These are phyloP conservation scores for Baccha elongata DNA, from an alignment of 2,888 invertebrate species.

Conservation along the genomic window DNA sequence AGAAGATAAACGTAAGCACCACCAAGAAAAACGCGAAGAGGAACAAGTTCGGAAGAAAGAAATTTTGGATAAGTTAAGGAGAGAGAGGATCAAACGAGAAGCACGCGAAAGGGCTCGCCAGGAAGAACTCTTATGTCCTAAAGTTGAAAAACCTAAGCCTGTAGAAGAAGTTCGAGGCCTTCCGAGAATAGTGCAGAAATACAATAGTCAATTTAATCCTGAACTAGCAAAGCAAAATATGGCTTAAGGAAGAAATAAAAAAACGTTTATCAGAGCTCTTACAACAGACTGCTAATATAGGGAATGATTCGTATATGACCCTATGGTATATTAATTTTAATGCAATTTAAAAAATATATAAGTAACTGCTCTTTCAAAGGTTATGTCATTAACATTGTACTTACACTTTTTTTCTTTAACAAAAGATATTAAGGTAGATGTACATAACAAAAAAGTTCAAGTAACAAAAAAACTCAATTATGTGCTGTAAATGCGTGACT, in stretches of 20 bases:
- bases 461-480: too few species aligned
- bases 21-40: slow-evolving; percentile 73
- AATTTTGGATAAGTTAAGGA: slow-evolving; percentile 78
- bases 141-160: slow-evolving; percentile 81
- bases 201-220: slow-evolving; percentile 98
- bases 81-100: slow-evolving; percentile 89
- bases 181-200: slow-evolving; percentile 87
- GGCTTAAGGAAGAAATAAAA: slow-evolving; percentile 74
- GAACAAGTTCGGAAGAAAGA: slow-evolving; percentile 76
- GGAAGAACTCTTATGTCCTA: slow-evolving; percentile 87
- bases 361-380: too few species aligned
- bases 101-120: slow-evolving; percentile 88
- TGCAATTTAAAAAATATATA: too few species aligned
- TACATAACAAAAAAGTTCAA: too few species aligned
- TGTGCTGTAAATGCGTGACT: too few species aligned
- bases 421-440: too few species aligned
- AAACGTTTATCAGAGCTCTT: too few species aligned
- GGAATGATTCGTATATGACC: neutral
- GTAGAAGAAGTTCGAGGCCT: slow-evolving; percentile 71
- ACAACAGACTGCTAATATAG: too few species aligned
- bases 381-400: too few species aligned
- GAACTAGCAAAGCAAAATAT: slow-evolving; percentile 92
- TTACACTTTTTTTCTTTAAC: too few species aligned
- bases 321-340: too few species aligned
- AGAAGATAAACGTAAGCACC: slow-evolving; percentile 13